Evolutionary conservation across 2,888 invertebrate genomes (phyloP), one percentile per base, ranked within the genome.

Genomic region (Dicroscelio sp.): DNA sequence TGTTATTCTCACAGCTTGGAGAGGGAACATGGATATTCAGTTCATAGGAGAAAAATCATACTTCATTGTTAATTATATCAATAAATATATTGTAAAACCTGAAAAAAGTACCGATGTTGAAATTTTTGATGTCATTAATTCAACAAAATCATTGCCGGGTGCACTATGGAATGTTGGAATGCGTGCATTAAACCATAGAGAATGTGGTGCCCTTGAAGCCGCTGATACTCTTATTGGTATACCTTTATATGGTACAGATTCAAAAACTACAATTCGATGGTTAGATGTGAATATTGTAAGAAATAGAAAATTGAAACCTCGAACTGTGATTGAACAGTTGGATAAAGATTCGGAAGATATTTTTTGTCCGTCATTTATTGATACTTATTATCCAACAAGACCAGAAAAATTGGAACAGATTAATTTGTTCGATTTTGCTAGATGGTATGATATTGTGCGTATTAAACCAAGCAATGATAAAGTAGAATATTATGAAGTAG

Each of bases 171-270:
- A 52, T 52, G n/a, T 52, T 52, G 52, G 52, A 52, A 14, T 52
- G n/a, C 52, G 52, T 52, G 23, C 23, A 23, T 52, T 52, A n/a
- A n/a, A n/a, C n/a, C n/a, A n/a, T n/a, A n/a, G n/a, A n/a, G n/a
- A n/a, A n/a, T n/a, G n/a, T n/a, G n/a, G n/a, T n/a, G n/a, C n/a
- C n/a, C n/a, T n/a, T n/a, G n/a, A n/a, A n/a, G n/a, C n/a, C n/a
- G n/a, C 92, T 10, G 93, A 92, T 89, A 84, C 91, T 27, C 88
- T 92, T 14, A 71, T 93, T 25, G 92, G 90, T 12, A 93, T 94
- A 52, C 90, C 95, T 8, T 93, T 95, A 35, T 94, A 93, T 86
- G 95, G 95, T 58, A 95, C 95, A 23, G 95, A 96, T 92, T 83
- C 94, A 3, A 23, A 89, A 2, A 96, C 95, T 38, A 95, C 94